Conservation (phyloP, 2,113 vertebrate genomes). For the Brevimyrus niger region DNA sequence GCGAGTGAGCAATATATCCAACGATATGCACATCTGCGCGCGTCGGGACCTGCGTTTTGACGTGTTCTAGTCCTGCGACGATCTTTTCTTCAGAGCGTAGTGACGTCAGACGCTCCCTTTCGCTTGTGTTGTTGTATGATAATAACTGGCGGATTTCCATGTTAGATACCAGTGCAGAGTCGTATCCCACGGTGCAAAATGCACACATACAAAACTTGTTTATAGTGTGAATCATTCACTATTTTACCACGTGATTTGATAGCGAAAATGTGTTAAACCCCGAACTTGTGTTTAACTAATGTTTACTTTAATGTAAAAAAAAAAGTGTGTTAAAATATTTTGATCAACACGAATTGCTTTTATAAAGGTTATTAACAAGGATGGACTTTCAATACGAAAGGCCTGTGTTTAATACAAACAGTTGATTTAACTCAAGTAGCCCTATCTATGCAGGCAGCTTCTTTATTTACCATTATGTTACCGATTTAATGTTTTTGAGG, state of each 20-base stretch:
- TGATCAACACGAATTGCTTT: not conserved
- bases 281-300: not conserved
- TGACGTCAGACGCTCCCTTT: constrained; percentile 63
- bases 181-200: not conserved
- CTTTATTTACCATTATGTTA: not conserved
- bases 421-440: not conserved
- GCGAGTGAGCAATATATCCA: constrained; percentile 54
- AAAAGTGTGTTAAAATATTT: not conserved
- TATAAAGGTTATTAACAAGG: not conserved
- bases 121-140: not conserved
- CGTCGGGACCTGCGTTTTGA: constrained; percentile 43
- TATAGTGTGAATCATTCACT: not conserved
- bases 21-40: constrained; percentile 33
- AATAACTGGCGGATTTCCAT: not conserved
- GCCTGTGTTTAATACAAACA: not conserved
- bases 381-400: not conserved
- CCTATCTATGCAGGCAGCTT: not conserved
- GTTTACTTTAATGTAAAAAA: not conserved
- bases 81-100: constrained; percentile 53
- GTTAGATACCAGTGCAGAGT: not conserved
- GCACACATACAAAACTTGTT: not conserved
- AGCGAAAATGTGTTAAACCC: not conserved
- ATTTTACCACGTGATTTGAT: not conserved
- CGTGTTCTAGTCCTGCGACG: constrained; percentile 38
- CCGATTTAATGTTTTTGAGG: not conserved